These are phyloP conservation scores for Margarornis squamiger DNA, from an alignment of 2,797 vertebrate species.

Conservation along the genomic window DNA sequence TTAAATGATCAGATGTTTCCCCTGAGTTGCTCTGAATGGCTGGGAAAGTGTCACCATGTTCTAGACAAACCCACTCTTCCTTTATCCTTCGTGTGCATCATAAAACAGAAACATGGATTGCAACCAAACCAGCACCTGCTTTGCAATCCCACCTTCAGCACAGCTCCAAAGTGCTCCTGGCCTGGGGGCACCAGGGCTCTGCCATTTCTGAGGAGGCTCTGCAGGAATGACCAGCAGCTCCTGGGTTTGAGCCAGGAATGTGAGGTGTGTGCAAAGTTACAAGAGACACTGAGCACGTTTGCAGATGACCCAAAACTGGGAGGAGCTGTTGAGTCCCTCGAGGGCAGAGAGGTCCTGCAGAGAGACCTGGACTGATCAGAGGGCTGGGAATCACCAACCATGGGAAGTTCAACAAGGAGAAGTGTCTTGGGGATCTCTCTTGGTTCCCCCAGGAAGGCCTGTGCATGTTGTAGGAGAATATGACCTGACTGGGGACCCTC, in stretches of 20 bases:
- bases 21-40: not conserved
- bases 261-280: not conserved
- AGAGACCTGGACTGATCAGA: not conserved
- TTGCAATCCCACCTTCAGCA: not conserved
- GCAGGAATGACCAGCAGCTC: not conserved
- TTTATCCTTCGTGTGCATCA: not conserved
- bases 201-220: not conserved
- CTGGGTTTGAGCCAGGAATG: not conserved
- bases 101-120: not conserved
- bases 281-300: not conserved
- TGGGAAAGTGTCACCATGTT: not conserved
- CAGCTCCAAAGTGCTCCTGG: not conserved
- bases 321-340: not conserved
- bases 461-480: fast-evolving
- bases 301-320: not conserved
- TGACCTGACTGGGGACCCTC: not conserved
- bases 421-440: not conserved
- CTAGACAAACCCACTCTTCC: not conserved
- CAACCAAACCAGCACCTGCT: not conserved
- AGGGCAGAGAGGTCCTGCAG: not conserved
- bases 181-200: not conserved
- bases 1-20: constrained; percentile 22
- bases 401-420: too few relatives aligned
- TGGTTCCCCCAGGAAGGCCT: not conserved
- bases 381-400: not conserved